Evolutionary conservation across 2,888 invertebrate species (phyloP), one percentile per base, ranked within the genome.

Genomic region (Dasysyrphus tricinctus): DNA sequence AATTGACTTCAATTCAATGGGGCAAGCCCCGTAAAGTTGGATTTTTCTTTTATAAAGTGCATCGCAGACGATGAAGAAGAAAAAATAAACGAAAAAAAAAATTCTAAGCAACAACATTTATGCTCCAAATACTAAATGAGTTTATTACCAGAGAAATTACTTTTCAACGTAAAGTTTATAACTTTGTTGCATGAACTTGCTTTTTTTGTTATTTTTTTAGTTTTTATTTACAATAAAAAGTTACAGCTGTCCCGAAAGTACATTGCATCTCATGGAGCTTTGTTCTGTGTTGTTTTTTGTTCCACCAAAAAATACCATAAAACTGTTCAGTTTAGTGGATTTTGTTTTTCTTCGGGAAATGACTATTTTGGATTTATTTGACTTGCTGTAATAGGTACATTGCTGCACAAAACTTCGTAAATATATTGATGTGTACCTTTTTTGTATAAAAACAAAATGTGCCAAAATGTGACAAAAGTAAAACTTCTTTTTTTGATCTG

Each of bases 71-170:
- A 11, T 29, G 19, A 49, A 8, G 14, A 6, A 19, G 12, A 12
- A 8, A 16, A 14, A 34, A 37, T 0, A 37, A 49, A 37, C n/a
- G 0, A 49, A 19, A 49, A 47, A 8, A 44, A 44, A 32, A 44
- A 65, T 44, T 1, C 29, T 24, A 24, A 32, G 32, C 12, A 9
- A 59, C 16, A 51, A 51, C 24, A 6, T 39, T 51, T 67, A 67
- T 67, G 67, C 37, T 67, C 67, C 67, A 67, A 67, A 51, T 67
- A 67, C 19, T 51, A 37, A 67, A 67, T 24, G 32, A 34, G 49
- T 37, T 24, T 37, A 51, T 67, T 67, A 51, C 37, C 37, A 49
- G 34, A 51, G 19, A 49, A 34, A 19, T 67, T 67, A 49, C 34
- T 51, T 51, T 37, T n/a, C 34, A 49, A 11, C 3, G 14, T 34